A percentile compares a stretch with the other conserved stretches of the same genome.
Evolutionary conservation across 2,797 vertebrate genomes (phyloP).

Genomic region (Lepus townsendii): DNA sequence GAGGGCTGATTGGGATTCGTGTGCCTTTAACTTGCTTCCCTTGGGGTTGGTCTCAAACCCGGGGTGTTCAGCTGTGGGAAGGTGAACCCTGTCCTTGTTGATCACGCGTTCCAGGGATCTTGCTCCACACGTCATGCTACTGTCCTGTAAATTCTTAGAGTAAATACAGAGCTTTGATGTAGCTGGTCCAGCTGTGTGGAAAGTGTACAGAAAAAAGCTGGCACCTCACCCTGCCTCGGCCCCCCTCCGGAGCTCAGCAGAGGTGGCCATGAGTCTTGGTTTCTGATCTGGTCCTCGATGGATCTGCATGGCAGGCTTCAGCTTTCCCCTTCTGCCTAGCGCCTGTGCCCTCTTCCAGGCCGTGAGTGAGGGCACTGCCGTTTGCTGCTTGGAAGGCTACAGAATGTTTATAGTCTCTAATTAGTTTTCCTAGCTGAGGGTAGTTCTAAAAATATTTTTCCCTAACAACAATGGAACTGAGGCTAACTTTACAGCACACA

Average conservation of each 20-base stretch:
- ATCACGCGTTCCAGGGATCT: not conserved
- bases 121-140: not conserved
- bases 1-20: not conserved
- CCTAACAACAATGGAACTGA: not conserved
- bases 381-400: conserved; percentile 21
- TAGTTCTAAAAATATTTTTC: not conserved
- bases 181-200: not conserved
- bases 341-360: not conserved
- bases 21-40: not conserved
- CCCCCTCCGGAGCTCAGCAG: not conserved
- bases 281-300: not conserved
- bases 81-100: not conserved
- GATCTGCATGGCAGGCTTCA: not conserved
- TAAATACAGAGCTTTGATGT: not conserved
- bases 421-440: conserved; percentile 28
- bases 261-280: not conserved
- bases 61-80: not conserved
- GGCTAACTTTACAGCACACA: not conserved
- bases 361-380: not conserved
- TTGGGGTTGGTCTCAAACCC: not conserved
- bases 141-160: too few species aligned
- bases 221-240: not conserved
- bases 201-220: not conserved
- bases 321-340: not conserved
- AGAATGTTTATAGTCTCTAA: conserved; percentile 21